Base-by-base conservation (phyloP, 1,140 invertebrate genomes). In the Euura saliciscinereae region DNA sequence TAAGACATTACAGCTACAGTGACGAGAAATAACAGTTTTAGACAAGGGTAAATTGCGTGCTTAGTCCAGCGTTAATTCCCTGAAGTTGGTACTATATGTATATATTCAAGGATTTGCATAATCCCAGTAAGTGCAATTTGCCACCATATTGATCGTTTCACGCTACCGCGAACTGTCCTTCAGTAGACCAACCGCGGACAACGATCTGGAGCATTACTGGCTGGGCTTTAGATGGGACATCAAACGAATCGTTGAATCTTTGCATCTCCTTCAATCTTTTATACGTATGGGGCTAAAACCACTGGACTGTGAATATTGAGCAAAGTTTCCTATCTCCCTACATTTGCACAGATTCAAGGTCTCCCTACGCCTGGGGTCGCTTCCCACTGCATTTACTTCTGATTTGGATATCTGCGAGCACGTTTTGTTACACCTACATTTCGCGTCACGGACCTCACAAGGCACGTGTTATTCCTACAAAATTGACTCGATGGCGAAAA, bases 61-160 rank as follows among this genome's bases (percentile, higher is more conserved):
- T 59, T 59, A 59, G 13, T 59, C 13, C 51, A 59, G 51, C 51
- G 51, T 6, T 59, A 59, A 59, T 59, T 59, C 6, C 10, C 51
- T 8, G 13, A 59, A 59, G 51, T 59, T 59, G 51, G 51, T 59
- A 8, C 51, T 59, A 8, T n/a, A 8, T n/a, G 51, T 5, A n/a
- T n/a, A n/a, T n/a, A n/a, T 6, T 2, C 8, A 59, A 59, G 51
- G 51, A 59, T 59, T 59, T 59, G 51, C 51, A 59, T 59, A 59
- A 59, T 59, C 6, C 6, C 51, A 8, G 51, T 59, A 59, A 59
- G 51, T 59, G 51, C 51, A n/a, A 59, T 59, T 59, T 59, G 8
- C 51, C 51, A n/a, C 8, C 6, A 59, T 59, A 59, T 59, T 59
- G 51, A 59, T 59, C 51, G 51, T 59, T 59, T 59, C 51, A 59